phyloP scores from a whole-genome alignment of 2,888 invertebrate species.

The Mantis religiosa region DNA sequence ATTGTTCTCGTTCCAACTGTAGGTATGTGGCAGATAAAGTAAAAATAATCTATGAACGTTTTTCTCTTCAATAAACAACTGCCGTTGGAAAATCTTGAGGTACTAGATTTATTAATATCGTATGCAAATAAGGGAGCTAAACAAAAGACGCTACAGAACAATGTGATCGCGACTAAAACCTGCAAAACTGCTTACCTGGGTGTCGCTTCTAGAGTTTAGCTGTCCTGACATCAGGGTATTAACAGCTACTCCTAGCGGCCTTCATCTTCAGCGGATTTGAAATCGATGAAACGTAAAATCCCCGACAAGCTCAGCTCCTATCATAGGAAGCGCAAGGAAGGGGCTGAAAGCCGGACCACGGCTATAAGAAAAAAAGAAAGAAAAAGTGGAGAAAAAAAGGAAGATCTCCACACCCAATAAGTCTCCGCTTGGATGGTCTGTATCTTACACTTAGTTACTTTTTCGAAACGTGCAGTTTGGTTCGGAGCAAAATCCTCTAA shows the following conservation, averaged over 20 bases:
- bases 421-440: neutral
- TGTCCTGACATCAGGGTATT: neutral
- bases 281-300: conserved; percentile 15
- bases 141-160: neutral
- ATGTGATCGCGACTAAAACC: neutral
- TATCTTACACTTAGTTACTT: neutral
- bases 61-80: no score
- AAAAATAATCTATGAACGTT: no score
- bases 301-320: neutral
- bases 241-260: neutral
- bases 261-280: neutral
- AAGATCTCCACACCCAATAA: neutral
- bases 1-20: no score
- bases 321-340: neutral
- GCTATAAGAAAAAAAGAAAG: neutral
- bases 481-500: neutral
- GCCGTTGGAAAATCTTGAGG: no score
- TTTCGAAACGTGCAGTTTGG: neutral
- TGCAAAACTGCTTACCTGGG: neutral
- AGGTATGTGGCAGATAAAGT: no score
- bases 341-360: neutral
- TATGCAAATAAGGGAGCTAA: neutral
- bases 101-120: no score
- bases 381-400: neutral
- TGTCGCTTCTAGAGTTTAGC: neutral